Percentiles rank a stretch among this genome's conserved stretches.
These are phyloP conservation scores for Phymatocera aterrima DNA, from an alignment of 2,888 invertebrate genomes.

Conservation along the genomic window DNA sequence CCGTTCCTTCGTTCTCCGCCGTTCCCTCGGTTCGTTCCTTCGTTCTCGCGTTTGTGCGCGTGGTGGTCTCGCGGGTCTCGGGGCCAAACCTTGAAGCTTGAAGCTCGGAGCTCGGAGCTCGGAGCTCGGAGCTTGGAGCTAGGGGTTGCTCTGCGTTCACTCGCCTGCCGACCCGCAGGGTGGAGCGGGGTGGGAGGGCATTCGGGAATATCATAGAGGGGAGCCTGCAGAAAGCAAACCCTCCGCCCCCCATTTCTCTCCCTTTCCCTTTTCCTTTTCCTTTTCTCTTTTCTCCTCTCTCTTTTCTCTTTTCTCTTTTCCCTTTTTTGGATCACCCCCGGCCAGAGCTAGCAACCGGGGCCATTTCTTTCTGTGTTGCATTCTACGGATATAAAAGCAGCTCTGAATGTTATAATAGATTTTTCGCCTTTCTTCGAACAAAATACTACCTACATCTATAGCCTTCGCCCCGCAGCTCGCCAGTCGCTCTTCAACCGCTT, in stretches of 20 bases:
- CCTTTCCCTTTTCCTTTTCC: constrained; percentile 50
- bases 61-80: constrained; percentile 30
- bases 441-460: neutral
- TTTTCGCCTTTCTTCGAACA: constrained; percentile 39
- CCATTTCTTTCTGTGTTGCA: constrained; percentile 51
- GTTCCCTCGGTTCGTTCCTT: constrained; percentile 48
- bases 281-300: neutral
- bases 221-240: constrained; percentile 58
- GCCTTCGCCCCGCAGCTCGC: neutral
- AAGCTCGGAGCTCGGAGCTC: constrained; percentile 37
- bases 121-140: constrained; percentile 36
- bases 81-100: constrained; percentile 9
- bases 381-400: constrained; percentile 42
- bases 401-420: constrained; percentile 55
- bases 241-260: constrained; percentile 51
- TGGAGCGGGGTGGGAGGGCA: constrained; percentile 54
- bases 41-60: constrained; percentile 49
- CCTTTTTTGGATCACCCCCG: too few relatives aligned
- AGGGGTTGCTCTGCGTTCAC: constrained; percentile 51
- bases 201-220: constrained; percentile 57
- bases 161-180: constrained; percentile 53
- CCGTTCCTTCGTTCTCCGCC: constrained; percentile 71
- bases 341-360: constrained; percentile 44
- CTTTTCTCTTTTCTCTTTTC: neutral
- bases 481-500: neutral